These are phyloP conservation scores for Epizoanthus stellaris DNA, from an alignment of 92 coral and sea anemone species.

Conservation along the genomic window DNA sequence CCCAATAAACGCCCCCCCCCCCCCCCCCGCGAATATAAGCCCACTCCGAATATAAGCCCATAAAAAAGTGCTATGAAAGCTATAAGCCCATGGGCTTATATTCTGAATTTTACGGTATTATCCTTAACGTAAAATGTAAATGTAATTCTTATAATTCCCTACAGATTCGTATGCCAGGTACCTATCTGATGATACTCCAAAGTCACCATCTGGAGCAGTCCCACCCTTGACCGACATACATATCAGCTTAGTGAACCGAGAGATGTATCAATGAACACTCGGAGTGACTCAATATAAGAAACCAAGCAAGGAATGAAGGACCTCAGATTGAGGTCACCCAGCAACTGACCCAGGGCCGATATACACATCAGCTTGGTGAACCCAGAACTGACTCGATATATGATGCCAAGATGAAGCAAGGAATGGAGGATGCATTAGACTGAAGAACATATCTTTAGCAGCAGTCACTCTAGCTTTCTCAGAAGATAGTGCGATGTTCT, in stretches of 20 bases:
- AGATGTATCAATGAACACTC: slow-evolving; percentile 13
- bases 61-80: too few species aligned
- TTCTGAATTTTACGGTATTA: too few species aligned
- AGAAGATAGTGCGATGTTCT: too few species aligned
- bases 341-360: not conserved
- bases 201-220: slow-evolving; percentile 43
- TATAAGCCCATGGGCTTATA: too few species aligned
- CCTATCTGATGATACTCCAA: not conserved
- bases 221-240: slow-evolving; percentile 91
- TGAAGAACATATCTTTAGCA: too few species aligned
- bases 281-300: not conserved
- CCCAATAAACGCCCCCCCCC: too few species aligned
- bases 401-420: too few species aligned
- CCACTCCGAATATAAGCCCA: too few species aligned
- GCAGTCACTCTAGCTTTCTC: too few species aligned
- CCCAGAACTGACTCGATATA: not conserved
- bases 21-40: too few species aligned
- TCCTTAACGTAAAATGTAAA: not conserved
- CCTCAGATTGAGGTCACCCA: not conserved
- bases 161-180: slow-evolving; percentile 34
- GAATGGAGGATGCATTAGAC: too few species aligned
- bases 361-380: not conserved
- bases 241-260: slow-evolving; percentile 81
- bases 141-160: not conserved
- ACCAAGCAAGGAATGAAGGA: not conserved